phyloP scores from a whole-genome alignment of 2,113 vertebrate genomes.

The Aldabrachelys gigantea region DNA sequence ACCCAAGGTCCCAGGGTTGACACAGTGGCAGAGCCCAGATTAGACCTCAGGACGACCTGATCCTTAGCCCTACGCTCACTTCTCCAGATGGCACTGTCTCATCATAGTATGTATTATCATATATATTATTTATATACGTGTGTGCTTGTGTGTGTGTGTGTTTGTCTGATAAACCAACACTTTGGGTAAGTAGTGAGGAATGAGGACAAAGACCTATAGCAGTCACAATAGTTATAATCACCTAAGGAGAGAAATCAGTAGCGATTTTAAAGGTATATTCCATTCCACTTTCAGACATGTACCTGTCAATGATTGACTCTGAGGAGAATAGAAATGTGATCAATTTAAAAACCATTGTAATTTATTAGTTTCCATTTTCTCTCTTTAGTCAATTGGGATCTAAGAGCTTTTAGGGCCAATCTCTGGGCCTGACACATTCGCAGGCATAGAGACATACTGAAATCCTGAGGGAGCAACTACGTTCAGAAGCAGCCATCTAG shows the following conservation, averaged over 20 bases:
- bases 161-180: neutral
- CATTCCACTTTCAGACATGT: neutral
- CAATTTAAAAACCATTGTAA: neutral
- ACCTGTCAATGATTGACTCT: neutral
- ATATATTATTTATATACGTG: too few species aligned
- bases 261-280: neutral
- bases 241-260: neutral
- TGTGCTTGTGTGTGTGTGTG: neutral
- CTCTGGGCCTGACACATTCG: neutral
- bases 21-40: neutral
- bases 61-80: neutral
- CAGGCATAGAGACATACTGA: neutral
- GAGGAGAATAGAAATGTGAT: neutral
- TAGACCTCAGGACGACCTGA: neutral
- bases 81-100: neutral
- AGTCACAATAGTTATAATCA: neutral
- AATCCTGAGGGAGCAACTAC: neutral
- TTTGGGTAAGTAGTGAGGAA: neutral
- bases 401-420: neutral
- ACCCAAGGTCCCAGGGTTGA: too few species aligned
- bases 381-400: neutral
- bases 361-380: neutral
- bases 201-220: neutral
- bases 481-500: neutral
- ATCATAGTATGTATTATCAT: fast-evolving